Evolutionary conservation across 2,888 invertebrate species (phyloP).

Genomic region (Cephus pygmeus): DNA sequence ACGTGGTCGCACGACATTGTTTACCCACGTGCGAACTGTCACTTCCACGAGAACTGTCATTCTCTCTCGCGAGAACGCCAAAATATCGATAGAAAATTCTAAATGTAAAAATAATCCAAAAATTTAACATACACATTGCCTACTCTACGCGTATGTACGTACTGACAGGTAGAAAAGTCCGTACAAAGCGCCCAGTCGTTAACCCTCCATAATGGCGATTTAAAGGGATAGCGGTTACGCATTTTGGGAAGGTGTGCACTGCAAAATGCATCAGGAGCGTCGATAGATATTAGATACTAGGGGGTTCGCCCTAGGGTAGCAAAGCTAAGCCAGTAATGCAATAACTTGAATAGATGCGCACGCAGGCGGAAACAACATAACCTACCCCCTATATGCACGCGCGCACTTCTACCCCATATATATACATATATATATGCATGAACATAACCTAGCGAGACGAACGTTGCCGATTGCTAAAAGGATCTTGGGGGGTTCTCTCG

Average conservation of each 20-base stretch:
- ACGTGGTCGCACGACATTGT: not conserved
- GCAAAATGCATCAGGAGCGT: slow-evolving; percentile 45
- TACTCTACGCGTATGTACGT: too few species aligned
- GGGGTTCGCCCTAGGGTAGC: slow-evolving; percentile 35
- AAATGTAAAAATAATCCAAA: too few species aligned
- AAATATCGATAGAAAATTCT: too few species aligned
- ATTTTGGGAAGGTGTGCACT: slow-evolving; percentile 53
- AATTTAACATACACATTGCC: too few species aligned
- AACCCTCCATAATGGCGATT: slow-evolving; percentile 21
- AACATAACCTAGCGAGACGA: not conserved
- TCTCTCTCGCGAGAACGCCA: not conserved
- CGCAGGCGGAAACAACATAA: slow-evolving; percentile 59
- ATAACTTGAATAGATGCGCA: slow-evolving; percentile 61
- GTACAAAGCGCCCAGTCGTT: not conserved
- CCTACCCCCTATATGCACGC: slow-evolving; percentile 26
- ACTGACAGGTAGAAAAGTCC: not conserved
- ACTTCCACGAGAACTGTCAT: not conserved
- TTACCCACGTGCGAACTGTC: not conserved
- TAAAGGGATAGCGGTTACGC: slow-evolving; percentile 47
- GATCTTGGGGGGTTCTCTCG: not conserved
- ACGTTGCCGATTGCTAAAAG: not conserved
- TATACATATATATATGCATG: not conserved
- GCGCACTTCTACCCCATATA: not conserved
- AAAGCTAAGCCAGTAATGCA: slow-evolving; percentile 64
- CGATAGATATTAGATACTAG: slow-evolving; percentile 52